A percentile compares a stretch with the other conserved stretches of the same genome.
These are phyloP conservation scores for Enteromius argenteus DNA, from an alignment of 2,797 vertebrate genomes.

Conservation along the genomic window DNA sequence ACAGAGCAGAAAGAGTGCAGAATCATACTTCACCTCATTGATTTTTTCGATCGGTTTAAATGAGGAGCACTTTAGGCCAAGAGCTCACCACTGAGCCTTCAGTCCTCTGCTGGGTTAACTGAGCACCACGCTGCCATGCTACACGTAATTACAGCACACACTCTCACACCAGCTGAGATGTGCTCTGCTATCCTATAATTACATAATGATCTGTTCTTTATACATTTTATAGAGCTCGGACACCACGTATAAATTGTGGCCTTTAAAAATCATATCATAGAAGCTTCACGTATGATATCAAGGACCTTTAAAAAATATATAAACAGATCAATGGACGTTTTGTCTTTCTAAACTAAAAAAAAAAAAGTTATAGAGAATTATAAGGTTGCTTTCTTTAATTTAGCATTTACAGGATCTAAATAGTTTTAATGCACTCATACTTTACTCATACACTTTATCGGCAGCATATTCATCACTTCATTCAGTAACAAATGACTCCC, in stretches of 20 bases:
- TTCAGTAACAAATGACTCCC: slow-evolving; percentile 77
- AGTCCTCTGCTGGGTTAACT: slow-evolving; percentile 57
- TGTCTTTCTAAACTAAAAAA: not conserved
- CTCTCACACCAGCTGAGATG: slow-evolving; percentile 37
- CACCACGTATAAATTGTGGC: not conserved
- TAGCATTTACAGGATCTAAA: not conserved
- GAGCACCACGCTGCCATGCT: slow-evolving; percentile 46
- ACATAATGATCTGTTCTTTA: slow-evolving; percentile 11
- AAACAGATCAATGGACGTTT: not conserved
- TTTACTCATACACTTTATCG: slow-evolving; percentile 8
- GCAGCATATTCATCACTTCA: slow-evolving; percentile 73
- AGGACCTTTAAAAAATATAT: not conserved
- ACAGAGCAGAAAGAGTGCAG: slow-evolving; percentile 70
- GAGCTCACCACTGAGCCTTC: slow-evolving; percentile 77
- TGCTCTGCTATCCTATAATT: slow-evolving; percentile 24
- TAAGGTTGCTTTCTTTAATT: not conserved
- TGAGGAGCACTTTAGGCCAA: slow-evolving; percentile 78
- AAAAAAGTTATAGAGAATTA: too few relatives aligned
- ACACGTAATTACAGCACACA: slow-evolving; percentile 48
- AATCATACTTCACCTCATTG: slow-evolving; percentile 85
- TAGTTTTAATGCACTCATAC: not conserved
- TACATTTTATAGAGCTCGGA: slow-evolving; percentile 9
- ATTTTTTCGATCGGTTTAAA: slow-evolving; percentile 85
- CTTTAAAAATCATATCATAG: not conserved
- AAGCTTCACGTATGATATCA: not conserved